These are phyloP conservation scores for Spinibarbus caldwelli DNA, from an alignment of 2,797 vertebrate genomes.

Conservation along the genomic window DNA sequence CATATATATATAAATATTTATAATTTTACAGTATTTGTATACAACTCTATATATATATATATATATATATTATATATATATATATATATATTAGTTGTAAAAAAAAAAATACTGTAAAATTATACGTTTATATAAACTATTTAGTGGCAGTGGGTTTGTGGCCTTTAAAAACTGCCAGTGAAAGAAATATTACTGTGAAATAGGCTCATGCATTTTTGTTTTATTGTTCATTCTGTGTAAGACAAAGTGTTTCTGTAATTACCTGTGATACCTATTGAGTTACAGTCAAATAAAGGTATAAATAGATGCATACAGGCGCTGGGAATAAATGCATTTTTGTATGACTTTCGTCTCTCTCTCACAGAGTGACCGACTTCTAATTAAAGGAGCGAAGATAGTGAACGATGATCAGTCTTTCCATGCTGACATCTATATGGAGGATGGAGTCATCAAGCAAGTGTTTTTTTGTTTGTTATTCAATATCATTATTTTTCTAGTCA, in stretches of 20 bases:
- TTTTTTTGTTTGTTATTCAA: not conserved
- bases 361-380: conserved; percentile 95
- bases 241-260: conserved; percentile 19
- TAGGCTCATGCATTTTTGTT: not conserved
- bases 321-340: not conserved
- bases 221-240: not conserved
- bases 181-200: conserved; percentile 1
- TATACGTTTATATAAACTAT: too few species aligned
- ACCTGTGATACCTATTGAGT: conserved; percentile 22
- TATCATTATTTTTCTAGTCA: not conserved
- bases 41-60: too few species aligned
- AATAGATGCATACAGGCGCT: conserved; percentile 26
- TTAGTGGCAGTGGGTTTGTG: not conserved
- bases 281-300: not conserved
- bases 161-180: not conserved
- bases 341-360: not conserved
- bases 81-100: too few species aligned
- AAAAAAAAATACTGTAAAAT: too few species aligned
- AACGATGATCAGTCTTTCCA: conserved; percentile 98
- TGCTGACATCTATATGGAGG: conserved; percentile 99
- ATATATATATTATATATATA: too few species aligned
- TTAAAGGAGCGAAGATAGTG: conserved; percentile 98
- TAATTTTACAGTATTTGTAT: too few species aligned
- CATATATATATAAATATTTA: too few species aligned
- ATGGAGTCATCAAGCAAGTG: conserved; percentile 98